These are phyloP conservation scores for Rousettus madagascariensis DNA, from an alignment of 2,797 vertebrate species.

Conservation along the genomic window DNA sequence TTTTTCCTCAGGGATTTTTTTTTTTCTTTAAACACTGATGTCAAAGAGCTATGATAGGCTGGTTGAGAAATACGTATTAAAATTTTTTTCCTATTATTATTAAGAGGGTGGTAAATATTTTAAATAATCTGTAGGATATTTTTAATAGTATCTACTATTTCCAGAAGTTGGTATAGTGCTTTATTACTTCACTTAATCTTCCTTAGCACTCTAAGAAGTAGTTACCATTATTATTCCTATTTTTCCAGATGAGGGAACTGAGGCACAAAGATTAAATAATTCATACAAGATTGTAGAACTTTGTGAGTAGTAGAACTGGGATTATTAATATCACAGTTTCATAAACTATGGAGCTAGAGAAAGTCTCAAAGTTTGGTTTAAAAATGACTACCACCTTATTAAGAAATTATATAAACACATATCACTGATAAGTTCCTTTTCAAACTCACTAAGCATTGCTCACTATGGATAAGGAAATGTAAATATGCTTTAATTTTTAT, in stretches of 20 bases:
- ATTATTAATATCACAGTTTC: conserved; percentile 9
- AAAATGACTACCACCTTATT: not conserved
- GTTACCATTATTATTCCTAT: not conserved
- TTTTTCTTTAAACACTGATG: not conserved
- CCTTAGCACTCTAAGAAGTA: not conserved
- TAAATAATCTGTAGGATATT: not conserved
- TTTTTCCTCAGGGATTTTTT: not conserved
- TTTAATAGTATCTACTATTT: not conserved
- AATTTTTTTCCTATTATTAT: not conserved
- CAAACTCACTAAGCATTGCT: not conserved
- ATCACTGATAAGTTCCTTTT: not conserved
- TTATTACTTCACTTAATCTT: conserved; percentile 33
- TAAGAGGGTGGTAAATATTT: not conserved
- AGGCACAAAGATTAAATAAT: not conserved
- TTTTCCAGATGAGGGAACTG: not conserved
- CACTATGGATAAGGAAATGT: not conserved
- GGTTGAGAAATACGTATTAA: not conserved
- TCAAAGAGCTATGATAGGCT: not conserved
- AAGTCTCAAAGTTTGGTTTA: not conserved
- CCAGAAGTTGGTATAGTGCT: not conserved
- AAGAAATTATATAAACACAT: not conserved
- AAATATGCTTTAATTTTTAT: not conserved
- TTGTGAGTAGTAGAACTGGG: not conserved
- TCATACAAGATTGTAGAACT: not conserved
- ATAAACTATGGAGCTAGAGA: not conserved